phyloP scores from a whole-genome alignment of 2,113 vertebrate genomes.

The Anolis sagrei region DNA sequence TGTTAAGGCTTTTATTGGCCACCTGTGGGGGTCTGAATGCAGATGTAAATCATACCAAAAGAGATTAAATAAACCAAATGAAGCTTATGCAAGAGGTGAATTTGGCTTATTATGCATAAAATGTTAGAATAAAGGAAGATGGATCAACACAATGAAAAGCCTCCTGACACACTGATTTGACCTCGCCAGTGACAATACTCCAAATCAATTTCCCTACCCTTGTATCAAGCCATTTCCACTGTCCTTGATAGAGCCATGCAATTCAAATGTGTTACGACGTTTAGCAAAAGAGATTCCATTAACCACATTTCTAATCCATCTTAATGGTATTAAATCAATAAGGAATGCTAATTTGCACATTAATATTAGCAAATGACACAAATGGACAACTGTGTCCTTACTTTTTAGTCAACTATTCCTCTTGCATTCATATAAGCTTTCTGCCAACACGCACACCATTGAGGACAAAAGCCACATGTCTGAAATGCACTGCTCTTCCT shows the following conservation, averaged over 20 bases:
- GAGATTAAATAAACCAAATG: conserved; percentile 11
- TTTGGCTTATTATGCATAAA: conserved; percentile 14
- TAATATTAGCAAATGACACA: neutral
- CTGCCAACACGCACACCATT: neutral
- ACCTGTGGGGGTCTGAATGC: neutral
- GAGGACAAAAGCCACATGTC: neutral
- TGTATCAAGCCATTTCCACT: neutral
- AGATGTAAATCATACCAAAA: neutral
- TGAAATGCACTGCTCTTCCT: neutral
- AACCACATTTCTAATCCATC: neutral
- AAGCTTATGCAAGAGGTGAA: neutral
- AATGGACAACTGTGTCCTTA: neutral
- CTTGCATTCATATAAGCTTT: neutral
- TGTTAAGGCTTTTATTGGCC: conserved; percentile 16
- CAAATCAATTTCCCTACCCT: neutral
- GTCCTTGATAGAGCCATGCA: neutral
- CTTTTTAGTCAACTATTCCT: neutral
- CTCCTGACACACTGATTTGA: neutral
- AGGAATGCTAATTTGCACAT: neutral
- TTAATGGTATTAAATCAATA: neutral
- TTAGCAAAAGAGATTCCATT: neutral
- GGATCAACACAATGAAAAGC: conserved; percentile 7
- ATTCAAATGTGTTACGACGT: neutral
- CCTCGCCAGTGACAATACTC: neutral
- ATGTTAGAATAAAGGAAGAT: conserved; percentile 1